A percentile compares a stretch with the other conserved stretches of the same genome.
Evolutionary conservation across 2,888 invertebrate genomes (phyloP).

Genomic region (Plagodis dolabraria): DNA sequence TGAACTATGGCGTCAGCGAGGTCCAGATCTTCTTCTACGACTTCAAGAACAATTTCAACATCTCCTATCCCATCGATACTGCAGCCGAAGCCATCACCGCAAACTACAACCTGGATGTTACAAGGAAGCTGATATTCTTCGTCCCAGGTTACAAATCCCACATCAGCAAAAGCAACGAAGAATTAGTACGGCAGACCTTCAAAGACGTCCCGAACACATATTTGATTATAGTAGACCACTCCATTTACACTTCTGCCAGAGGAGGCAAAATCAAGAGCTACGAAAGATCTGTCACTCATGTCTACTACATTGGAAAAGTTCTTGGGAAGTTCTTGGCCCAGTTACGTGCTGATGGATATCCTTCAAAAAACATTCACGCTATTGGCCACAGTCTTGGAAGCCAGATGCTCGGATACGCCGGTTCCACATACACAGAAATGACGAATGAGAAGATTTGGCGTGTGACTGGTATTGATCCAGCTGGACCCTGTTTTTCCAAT

Average conservation of each 20-base stretch:
- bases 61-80: conserved; percentile 58
- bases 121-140: conserved; percentile 68
- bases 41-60: conserved; percentile 70
- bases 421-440: conserved; percentile 55
- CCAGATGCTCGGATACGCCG: conserved; percentile 69
- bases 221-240: conserved; percentile 73
- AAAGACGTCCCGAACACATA: conserved; percentile 66
- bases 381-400: conserved; percentile 75
- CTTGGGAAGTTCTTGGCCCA: conserved; percentile 64
- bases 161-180: conserved; percentile 66
- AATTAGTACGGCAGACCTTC: conserved; percentile 67
- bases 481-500: conserved; percentile 77
- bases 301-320: conserved; percentile 65
- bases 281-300: conserved; percentile 66
- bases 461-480: conserved; percentile 74
- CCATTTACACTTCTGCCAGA: conserved; percentile 64
- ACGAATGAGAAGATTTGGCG: conserved; percentile 68
- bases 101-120: conserved; percentile 64
- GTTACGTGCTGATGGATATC: conserved; percentile 57
- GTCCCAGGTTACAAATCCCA: conserved; percentile 77
- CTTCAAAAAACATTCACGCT: conserved; percentile 68
- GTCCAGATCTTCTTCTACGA: conserved; percentile 72
- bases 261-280: conserved; percentile 68
- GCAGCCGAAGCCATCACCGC: conserved; percentile 60
- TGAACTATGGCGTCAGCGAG: conserved; percentile 62